Evolutionary conservation across 2,888 invertebrate species (phyloP), one percentile per base, ranked within the genome.

Genomic region (Hipparchia semele): DNA sequence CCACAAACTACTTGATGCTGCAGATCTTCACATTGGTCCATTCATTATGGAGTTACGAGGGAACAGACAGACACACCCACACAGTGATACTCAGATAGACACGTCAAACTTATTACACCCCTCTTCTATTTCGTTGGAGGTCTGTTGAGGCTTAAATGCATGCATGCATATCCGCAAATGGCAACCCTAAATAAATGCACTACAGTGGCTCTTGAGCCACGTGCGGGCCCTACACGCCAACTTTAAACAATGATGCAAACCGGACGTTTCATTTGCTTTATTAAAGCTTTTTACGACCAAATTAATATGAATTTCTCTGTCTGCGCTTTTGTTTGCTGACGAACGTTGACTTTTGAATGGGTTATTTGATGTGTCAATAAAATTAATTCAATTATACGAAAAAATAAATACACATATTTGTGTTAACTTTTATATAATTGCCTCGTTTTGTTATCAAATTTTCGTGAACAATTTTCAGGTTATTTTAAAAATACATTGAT

Each of bases 221-320:
- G 75, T 76, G 75, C 75, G 75, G 75, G 75, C 73, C 62, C 75
- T 74, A 67, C 72, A 74, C 68, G 74, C 73, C 76, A 70, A 68
- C 56, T 76, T 75, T 58, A 68, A 62, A 76, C 66, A 70, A 76
- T 79, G 81, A 80, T 79, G 76, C 76, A 79, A 72, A 68, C 77
- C 85, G 90, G 90, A 91, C 88, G 86, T 85, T 84, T 83, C 88
- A 90, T 90, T 90, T 89, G 84, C 83, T 81, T 83, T 83, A 85
- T 83, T 86, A 82, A 86, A 84, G 81, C 83, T 83, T 84, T 83
- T 84, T 81, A 80, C 75, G 81, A 79, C 82, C 79, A 79, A 84
- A 85, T 84, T 84, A 84, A 84, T 85, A 82, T 77, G 77, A 79
- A 77, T 78, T 72, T 74, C 77, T 77, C 68, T 75, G 73, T 77